phyloP scores from a whole-genome alignment of 2,888 invertebrate species.

The Dryadula phaetusa region DNA sequence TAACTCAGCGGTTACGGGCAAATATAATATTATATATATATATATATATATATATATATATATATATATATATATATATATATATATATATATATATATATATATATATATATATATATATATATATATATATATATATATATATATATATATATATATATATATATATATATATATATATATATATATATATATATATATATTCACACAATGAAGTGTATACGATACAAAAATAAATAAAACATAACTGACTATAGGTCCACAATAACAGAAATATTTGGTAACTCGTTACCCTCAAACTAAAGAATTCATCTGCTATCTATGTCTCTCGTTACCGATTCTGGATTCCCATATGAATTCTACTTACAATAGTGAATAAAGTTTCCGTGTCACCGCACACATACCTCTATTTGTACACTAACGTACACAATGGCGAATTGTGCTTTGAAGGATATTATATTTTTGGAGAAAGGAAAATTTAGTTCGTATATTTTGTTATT shows the following conservation, averaged over 20 bases:
- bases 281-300: constrained; percentile 8
- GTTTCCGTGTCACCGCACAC: constrained; percentile 40
- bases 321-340: constrained; percentile 13
- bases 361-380: constrained; percentile 35
- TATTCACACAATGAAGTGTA: too few species aligned
- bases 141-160: too few species aligned
- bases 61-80: too few species aligned
- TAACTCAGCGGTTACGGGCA: not conserved
- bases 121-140: too few species aligned
- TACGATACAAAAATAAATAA: not conserved
- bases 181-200: too few species aligned
- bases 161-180: too few species aligned
- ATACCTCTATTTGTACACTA: constrained; percentile 39
- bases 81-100: too few species aligned
- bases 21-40: not conserved
- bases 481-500: not conserved
- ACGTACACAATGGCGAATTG: constrained; percentile 14
- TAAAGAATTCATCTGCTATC: constrained; percentile 4
- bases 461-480: not conserved
- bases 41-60: too few species aligned
- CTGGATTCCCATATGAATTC: constrained; percentile 27
- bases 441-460: constrained; percentile 11
- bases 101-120: too few species aligned
- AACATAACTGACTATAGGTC: not conserved
- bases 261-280: constrained; percentile 6